phyloP scores from a whole-genome alignment of 1,140 invertebrate genomes.

The Pseudomyrmex sp. region DNA sequence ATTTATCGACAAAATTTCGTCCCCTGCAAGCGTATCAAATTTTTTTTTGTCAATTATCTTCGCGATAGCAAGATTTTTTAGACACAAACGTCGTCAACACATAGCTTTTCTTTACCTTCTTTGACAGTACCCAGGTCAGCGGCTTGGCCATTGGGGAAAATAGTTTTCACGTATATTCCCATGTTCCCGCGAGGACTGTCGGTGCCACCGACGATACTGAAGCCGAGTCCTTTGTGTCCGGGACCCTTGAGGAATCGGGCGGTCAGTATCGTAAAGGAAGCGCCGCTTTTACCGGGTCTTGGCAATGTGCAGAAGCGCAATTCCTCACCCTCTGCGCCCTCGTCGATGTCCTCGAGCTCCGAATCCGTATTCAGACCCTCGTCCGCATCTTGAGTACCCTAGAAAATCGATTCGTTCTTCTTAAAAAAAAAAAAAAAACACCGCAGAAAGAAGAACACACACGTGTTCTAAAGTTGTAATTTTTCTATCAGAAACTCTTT shows the following conservation, averaged over 20 bases:
- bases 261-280: constrained; percentile 85
- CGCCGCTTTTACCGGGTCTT: constrained; percentile 82
- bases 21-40: constrained; percentile 87
- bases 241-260: constrained; percentile 92
- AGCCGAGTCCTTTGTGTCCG: constrained; percentile 94
- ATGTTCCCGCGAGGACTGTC: constrained; percentile 95
- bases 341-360: constrained; percentile 83
- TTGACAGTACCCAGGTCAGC: constrained; percentile 92
- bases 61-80: no score
- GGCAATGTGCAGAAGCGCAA: constrained; percentile 85
- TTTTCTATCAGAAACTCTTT: background rate
- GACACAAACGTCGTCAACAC: no score
- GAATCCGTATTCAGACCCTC: constrained; percentile 82
- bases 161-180: constrained; percentile 96
- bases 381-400: constrained; percentile 79
- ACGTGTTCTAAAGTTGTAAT: no score
- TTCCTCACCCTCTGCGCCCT: constrained; percentile 80
- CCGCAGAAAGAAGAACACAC: background rate
- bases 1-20: constrained; percentile 97
- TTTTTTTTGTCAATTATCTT: background rate
- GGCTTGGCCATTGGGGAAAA: constrained; percentile 95
- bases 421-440: background rate
- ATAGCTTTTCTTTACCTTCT: constrained; percentile 88
- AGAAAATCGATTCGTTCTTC: background rate
- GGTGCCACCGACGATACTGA: constrained; percentile 95